Conservation (phyloP, 2,888 invertebrate genomes). For the Augochlorella aurata region DNA sequence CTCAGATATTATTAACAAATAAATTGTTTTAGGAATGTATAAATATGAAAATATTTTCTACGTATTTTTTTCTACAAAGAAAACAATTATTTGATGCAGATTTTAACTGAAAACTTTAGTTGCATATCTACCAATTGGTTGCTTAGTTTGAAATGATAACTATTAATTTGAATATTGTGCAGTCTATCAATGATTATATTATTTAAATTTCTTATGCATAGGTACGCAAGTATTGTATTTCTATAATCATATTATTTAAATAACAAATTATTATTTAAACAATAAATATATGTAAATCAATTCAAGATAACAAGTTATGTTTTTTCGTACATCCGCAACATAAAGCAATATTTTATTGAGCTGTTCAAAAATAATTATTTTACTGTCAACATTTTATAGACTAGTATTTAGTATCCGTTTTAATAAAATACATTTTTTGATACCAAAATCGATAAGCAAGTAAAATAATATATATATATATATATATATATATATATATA, state of each 20-base stretch:
- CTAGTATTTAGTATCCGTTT: constrained; percentile 28
- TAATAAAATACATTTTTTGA: constrained; percentile 4
- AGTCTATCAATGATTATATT: constrained; percentile 38
- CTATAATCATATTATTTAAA: constrained; percentile 31
- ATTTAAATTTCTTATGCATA: constrained; percentile 34
- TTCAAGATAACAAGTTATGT: constrained; percentile 13
- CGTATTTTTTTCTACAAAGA: constrained; percentile 35
- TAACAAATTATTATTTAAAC: constrained; percentile 29
- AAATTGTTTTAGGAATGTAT: constrained; percentile 57
- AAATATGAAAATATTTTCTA: constrained; percentile 43
- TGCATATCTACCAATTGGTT: not conserved
- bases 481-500: not conserved
- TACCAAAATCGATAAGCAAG: constrained; percentile 30
- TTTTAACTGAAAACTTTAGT: constrained; percentile 21
- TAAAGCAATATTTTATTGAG: constrained; percentile 21
- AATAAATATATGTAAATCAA: constrained; percentile 28
- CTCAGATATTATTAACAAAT: constrained; percentile 16
- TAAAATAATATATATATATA: not conserved
- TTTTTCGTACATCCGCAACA: constrained; percentile 2
- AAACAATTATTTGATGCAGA: constrained; percentile 33
- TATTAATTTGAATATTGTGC: constrained; percentile 29
- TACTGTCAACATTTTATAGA: constrained; percentile 44
- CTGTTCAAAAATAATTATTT: constrained; percentile 27
- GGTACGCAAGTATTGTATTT: constrained; percentile 30
- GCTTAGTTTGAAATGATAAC: constrained; percentile 16